phyloP scores from a whole-genome alignment of 2,888 invertebrate genomes.

The Hymenopus coronatus region DNA sequence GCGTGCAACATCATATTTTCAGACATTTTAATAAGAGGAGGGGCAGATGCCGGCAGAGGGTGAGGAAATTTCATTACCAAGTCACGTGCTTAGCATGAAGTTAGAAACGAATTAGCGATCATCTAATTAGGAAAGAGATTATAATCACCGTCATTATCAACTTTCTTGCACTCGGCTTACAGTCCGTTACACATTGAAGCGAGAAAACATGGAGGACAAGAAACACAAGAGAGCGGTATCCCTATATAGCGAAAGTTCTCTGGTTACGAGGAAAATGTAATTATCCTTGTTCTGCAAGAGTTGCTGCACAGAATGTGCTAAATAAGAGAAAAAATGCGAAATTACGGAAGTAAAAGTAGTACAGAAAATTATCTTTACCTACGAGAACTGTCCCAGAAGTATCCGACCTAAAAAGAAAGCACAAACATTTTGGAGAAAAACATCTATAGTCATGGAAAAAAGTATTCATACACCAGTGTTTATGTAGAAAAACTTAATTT shows the following conservation, averaged over 20 bases:
- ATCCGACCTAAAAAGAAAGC: too few relatives aligned
- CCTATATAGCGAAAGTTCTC: neutral
- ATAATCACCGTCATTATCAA: neutral
- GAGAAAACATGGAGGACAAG: neutral
- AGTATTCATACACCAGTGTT: too few relatives aligned
- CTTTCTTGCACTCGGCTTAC: neutral
- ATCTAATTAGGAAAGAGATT: neutral
- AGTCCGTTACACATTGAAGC: neutral
- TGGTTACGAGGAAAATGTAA: too few relatives aligned
- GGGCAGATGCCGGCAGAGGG: neutral
- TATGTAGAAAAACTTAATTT: too few relatives aligned
- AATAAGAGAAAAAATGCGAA: too few relatives aligned
- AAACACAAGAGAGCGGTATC: neutral
- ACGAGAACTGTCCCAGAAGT: too few relatives aligned
- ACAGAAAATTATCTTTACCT: too few relatives aligned
- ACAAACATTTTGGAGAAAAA: too few relatives aligned
- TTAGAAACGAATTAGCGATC: neutral
- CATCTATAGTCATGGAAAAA: too few relatives aligned
- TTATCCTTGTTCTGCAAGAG: too few relatives aligned
- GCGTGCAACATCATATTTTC: neutral
- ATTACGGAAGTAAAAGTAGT: too few relatives aligned
- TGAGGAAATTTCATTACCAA: neutral
- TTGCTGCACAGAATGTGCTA: too few relatives aligned
- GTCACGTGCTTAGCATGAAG: neutral
- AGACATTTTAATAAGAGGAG: neutral